Evolutionary conservation across 2,888 invertebrate species (phyloP).

Genomic region (Tuberolachnus salignus): DNA sequence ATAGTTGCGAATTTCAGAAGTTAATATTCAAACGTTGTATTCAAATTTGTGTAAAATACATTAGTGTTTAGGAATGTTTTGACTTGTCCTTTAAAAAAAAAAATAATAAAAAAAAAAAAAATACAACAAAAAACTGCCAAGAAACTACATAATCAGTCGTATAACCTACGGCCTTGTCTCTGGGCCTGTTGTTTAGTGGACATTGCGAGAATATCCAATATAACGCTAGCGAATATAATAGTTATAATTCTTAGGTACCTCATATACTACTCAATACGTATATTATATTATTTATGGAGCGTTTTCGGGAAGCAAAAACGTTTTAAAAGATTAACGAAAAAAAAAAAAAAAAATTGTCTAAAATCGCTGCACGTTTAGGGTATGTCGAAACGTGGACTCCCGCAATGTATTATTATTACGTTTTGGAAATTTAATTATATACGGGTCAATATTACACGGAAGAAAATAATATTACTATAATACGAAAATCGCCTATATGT

Average conservation of each 20-base stretch:
- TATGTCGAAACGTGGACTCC: too few species aligned
- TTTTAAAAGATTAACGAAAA: background rate
- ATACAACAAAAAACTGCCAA: slow-evolving; percentile 39
- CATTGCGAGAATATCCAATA: slow-evolving; percentile 40
- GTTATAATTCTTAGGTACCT: too few species aligned
- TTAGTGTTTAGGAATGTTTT: slow-evolving; percentile 48
- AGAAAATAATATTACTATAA: too few species aligned
- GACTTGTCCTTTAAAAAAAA: slow-evolving; percentile 50
- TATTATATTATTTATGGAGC: background rate
- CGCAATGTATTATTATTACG: too few species aligned
- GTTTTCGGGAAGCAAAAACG: background rate
- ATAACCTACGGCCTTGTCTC: slow-evolving; percentile 36
- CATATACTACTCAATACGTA: too few species aligned
- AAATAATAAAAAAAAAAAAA: too few species aligned
- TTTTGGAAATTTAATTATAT: too few species aligned
- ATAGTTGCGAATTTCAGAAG: slow-evolving; percentile 13
- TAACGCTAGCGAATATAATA: too few species aligned
- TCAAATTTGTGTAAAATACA: slow-evolving; percentile 18
- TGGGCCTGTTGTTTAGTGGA: slow-evolving; percentile 46
- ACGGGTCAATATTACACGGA: too few species aligned
- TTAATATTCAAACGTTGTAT: slow-evolving; percentile 28
- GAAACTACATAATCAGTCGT: slow-evolving; percentile 46
- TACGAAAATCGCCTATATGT: too few species aligned
- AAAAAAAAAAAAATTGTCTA: too few species aligned
- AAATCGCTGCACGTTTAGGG: too few species aligned